Evolutionary conservation across 2,888 invertebrate genomes (phyloP), one percentile per base, ranked within the genome.

Genomic region (Acleris laterana): DNA sequence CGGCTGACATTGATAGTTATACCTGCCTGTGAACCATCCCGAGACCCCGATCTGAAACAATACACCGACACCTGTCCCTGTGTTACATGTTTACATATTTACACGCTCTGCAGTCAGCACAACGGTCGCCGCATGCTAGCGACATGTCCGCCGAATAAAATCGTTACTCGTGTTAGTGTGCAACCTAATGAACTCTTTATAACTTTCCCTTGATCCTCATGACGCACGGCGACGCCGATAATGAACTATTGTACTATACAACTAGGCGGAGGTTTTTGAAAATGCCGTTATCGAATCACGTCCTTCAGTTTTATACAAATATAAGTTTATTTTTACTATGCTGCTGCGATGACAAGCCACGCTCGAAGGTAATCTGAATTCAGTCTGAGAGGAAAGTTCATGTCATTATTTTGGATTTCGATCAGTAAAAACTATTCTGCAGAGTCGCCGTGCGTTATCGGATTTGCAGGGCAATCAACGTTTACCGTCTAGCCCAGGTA

Each of bases 1-100:
- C 83, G 98, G 98, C 94, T 99, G 98, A 95, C 98, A 99, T 90
- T 96, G 96, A 94, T 96, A 96, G 94, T 96, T 98, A 95, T 99
- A 99, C 90, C 97, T 97, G 89, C 97, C 97, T 89, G 97, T 96
- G 93, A 98, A 95, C 98, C 98, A 99, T 90, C 98, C 98, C 87
- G 96, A 95, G 94, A 95, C 94, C 90, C 95, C 96, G 94, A 97
- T 96, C 97, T 98, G 96, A 93, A 95, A 96, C 93, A 93, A 93
- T 85, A 90, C 77, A 81, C 89, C 89, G 83, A 86, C 88, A 92
- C 89, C 91, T 82, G 78, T 80, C 87, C 88, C 85, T 85, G 77
- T 76, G 79, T 84, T 82, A 84, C 71, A 79, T 72, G 73, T 77
- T 80, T 79, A 78, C 16, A 20, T 61, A 61, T 61, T 9, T 60